These are phyloP conservation scores for Sebastes steindachneri DNA, from an alignment of 2,797 vertebrate genomes.

Conservation along the genomic window DNA sequence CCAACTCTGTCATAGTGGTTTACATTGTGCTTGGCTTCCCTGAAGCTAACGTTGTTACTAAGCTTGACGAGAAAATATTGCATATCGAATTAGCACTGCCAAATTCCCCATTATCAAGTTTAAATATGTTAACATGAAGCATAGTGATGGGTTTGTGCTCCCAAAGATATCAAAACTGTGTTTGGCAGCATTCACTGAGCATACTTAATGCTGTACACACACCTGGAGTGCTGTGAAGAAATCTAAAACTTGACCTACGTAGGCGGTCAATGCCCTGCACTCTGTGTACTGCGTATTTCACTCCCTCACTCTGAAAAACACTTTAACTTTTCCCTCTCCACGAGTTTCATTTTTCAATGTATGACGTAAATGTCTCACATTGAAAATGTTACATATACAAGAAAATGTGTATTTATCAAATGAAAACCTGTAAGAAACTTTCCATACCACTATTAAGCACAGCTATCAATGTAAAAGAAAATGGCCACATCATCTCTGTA, in stretches of 20 bases:
- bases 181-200: conserved; percentile 23
- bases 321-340: not conserved
- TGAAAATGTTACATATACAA: not conserved
- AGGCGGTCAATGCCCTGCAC: not conserved
- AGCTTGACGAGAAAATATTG: conserved; percentile 36
- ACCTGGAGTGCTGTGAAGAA: conserved; percentile 2
- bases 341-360: not conserved
- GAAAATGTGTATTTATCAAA: not conserved
- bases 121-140: conserved; percentile 33
- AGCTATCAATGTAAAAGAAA: not conserved
- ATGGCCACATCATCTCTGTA: not conserved
- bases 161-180: not conserved
- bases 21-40: conserved; percentile 3
- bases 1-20: not conserved
- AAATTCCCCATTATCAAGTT: conserved; percentile 48
- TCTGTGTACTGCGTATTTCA: not conserved
- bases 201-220: conserved; percentile 5
- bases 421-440: not conserved
- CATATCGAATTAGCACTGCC: conserved; percentile 40
- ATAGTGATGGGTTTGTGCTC: conserved; percentile 15
- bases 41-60: conserved; percentile 13
- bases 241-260: conserved; percentile 13
- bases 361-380: not conserved
- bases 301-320: not conserved
- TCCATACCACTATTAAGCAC: not conserved